Conservation (phyloP, 2,113 vertebrate species). For the Mustela lutreola region DNA sequence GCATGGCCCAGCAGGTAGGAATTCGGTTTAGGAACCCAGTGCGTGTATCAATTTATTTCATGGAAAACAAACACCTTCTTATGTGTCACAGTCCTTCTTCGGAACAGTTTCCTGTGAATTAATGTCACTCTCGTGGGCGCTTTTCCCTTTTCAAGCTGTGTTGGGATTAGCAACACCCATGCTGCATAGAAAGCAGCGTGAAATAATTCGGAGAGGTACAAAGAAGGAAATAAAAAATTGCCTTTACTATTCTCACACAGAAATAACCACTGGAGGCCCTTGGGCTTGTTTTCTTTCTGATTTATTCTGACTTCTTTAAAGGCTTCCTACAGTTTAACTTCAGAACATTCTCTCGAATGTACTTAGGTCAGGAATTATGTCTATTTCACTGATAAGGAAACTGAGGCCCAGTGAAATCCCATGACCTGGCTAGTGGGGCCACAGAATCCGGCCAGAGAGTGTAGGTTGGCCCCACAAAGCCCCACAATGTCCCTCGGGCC, state of each 20-base stretch:
- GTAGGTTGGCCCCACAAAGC: neutral
- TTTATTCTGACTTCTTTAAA: neutral
- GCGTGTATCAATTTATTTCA: neutral
- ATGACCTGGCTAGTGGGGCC: neutral
- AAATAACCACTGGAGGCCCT: neutral
- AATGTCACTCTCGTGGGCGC: neutral
- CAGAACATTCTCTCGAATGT: neutral
- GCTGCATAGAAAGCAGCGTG: neutral
- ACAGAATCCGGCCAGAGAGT: accelerated
- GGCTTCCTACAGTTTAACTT: neutral
- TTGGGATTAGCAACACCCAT: neutral
- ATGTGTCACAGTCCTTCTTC: neutral
- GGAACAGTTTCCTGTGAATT: neutral
- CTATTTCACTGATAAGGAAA: neutral
- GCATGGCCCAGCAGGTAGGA: neutral
- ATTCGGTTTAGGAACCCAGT: neutral
- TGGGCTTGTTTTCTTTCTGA: neutral
- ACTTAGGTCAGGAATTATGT: neutral
- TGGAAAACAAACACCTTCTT: neutral
- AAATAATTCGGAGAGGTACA: neutral
- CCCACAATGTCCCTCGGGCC: accelerated
- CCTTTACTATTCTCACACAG: neutral
- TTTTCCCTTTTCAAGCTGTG: neutral
- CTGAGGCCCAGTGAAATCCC: neutral
- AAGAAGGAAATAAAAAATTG: slow-evolving; percentile 37